Evolutionary conservation across 2,888 invertebrate species (phyloP), one percentile per base, ranked within the genome.

Genomic region (Drosophila yooni): DNA sequence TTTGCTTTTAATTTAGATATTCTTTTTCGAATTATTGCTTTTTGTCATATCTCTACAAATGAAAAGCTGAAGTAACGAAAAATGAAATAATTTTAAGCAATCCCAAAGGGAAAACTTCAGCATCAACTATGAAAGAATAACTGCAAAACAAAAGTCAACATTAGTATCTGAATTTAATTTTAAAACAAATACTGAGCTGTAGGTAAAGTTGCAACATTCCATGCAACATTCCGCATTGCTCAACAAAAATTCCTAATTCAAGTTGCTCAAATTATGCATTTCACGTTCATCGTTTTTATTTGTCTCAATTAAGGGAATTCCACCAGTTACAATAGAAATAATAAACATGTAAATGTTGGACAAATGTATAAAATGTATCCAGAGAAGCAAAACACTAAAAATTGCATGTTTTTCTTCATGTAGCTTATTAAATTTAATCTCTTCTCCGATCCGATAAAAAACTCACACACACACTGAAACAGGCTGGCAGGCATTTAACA

Each of bases 401-500:
- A 15, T 15, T 25, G 1, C 21, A 4, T 46, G 21, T 1, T 13
- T 46, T 46, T n/a, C 21, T 46, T 3, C 46, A 25, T 25, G 21
- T 46, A 46, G 3, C 3, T 46, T 15, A 46, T 46, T 46, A 46
- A 15, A 15, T 46, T 46, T 15, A 46, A 46, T 46, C 7, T 21
- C 21, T 8, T n/a, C 10, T 18, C 2, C 40, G 8, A 18, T 8
- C 38, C 8, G 3, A 3, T 46, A 21, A 10, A 50, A 50, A 50
- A 15, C 18, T 10, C 48, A 27, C n/a, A 38, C 36, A 46, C 40
- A 33, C 46, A 59, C 40, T 56, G 52, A 50, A 31, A 46, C 7
- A 29, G 27, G 57, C 68, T 66, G 62, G 10, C 57, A 70, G 67
- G 74, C 88, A 88, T 83, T 88, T 84, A 75, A 83, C 82, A 82